Evolutionary conservation across 1,140 invertebrate genomes (phyloP).

Genomic region (Zophobas morio): DNA sequence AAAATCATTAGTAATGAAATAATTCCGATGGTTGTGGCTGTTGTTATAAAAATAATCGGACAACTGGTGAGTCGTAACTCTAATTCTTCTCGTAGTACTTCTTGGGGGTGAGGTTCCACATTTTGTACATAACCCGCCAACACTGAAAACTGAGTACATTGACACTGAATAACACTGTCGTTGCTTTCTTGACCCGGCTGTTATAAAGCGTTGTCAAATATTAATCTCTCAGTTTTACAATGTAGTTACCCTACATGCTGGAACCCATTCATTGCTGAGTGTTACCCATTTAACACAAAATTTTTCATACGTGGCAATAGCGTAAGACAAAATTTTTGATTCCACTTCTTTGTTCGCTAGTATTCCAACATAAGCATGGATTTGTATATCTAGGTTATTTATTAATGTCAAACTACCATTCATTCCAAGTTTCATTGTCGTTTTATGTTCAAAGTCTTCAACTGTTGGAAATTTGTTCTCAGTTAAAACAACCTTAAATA

Average conservation of each 20-base stretch:
- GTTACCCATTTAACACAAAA: background rate
- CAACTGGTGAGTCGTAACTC: slow-evolving; percentile 5
- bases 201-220: background rate
- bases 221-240: background rate
- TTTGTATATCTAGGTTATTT: background rate
- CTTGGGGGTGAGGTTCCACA: background rate
- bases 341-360: background rate
- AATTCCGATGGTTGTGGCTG: background rate
- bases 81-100: background rate
- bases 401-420: background rate
- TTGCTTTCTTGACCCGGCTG: background rate
- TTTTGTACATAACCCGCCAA: slow-evolving; percentile 11
- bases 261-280: background rate
- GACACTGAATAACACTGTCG: background rate
- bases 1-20: background rate
- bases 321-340: background rate
- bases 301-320: no score
- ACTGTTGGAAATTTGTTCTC: background rate
- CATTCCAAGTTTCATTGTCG: background rate
- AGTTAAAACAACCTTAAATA: background rate
- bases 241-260: background rate
- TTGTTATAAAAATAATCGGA: slow-evolving; percentile 4
- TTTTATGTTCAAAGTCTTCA: background rate
- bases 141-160: background rate
- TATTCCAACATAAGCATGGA: slow-evolving; percentile 8